Evolutionary conservation across 1,140 invertebrate species (phyloP).

Genomic region (fruit fly (Drosophila melanogaster)): DNA sequence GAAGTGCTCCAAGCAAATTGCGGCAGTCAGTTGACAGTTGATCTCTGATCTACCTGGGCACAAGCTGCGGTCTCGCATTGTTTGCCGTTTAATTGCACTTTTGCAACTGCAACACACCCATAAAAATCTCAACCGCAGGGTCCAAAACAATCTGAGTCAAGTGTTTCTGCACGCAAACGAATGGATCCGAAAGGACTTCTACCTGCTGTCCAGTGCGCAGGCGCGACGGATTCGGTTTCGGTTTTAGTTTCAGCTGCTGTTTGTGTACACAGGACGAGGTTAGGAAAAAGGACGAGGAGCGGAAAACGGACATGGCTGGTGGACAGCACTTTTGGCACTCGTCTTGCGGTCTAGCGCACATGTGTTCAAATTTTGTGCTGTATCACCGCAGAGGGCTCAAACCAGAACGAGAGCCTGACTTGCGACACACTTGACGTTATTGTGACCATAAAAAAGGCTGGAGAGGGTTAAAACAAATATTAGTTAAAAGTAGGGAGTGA

Average conservation of each 20-base stretch:
- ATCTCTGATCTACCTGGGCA: conserved; percentile 59
- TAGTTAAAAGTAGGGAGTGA: conserved; percentile 1
- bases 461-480: conserved; percentile 8
- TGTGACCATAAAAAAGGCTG: conserved; percentile 2
- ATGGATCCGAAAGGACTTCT: conserved; percentile 31
- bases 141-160: conserved; percentile 54
- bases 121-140: conserved; percentile 63
- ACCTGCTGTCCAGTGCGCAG: conserved; percentile 33
- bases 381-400: conserved; percentile 16
- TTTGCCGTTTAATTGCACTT: conserved; percentile 64
- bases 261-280: conserved; percentile 30
- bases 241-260: conserved; percentile 52
- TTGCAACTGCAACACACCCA: conserved; percentile 41
- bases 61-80: conserved; percentile 69
- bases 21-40: conserved; percentile 39
- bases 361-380: conserved; percentile 47
- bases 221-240: conserved; percentile 33
- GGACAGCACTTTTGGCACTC: conserved; percentile 69
- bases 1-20: conserved; percentile 59
- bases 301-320: conserved; percentile 12
- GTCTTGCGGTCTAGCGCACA: conserved; percentile 62
- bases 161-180: conserved; percentile 43
- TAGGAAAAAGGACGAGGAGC: conserved; percentile 2
- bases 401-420: conserved; percentile 6
- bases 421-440: conserved; percentile 34